Percentiles rank a stretch among this genome's conserved stretches.
phyloP scores from a whole-genome alignment of 2,113 vertebrate species.

The Camelus bactrianus region DNA sequence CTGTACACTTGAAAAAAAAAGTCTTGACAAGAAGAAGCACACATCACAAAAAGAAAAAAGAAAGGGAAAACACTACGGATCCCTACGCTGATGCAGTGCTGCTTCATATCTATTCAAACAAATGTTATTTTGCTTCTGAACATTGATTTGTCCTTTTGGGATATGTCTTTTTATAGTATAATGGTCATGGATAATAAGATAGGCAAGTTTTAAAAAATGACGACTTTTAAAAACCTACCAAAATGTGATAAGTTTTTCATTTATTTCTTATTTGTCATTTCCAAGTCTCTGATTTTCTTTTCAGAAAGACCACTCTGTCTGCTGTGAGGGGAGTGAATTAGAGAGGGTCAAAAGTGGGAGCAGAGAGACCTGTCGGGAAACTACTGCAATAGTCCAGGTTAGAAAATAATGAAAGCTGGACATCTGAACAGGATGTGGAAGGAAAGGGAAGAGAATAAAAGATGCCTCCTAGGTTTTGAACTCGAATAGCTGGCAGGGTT shows the following conservation, averaged over 20 bases:
- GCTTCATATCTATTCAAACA: background rate
- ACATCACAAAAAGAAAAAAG: background rate
- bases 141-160: background rate
- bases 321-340: background rate
- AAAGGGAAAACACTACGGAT: background rate
- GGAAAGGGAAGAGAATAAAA: background rate
- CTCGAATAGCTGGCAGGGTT: background rate
- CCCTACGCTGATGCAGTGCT: background rate
- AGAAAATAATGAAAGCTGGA: background rate
- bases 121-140: slow-evolving; percentile 52
- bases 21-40: background rate
- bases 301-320: background rate
- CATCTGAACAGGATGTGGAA: background rate
- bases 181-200: background rate
- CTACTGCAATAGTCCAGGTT: background rate
- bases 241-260: background rate
- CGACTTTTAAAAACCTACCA: background rate
- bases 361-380: background rate
- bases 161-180: background rate
- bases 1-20: background rate
- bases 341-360: background rate
- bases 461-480: background rate
- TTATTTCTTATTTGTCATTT: slow-evolving; percentile 33
- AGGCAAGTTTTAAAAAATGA: background rate
- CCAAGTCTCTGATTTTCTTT: background rate